Conservation (phyloP, 2,888 invertebrate genomes). For the Tipula unca region DNA sequence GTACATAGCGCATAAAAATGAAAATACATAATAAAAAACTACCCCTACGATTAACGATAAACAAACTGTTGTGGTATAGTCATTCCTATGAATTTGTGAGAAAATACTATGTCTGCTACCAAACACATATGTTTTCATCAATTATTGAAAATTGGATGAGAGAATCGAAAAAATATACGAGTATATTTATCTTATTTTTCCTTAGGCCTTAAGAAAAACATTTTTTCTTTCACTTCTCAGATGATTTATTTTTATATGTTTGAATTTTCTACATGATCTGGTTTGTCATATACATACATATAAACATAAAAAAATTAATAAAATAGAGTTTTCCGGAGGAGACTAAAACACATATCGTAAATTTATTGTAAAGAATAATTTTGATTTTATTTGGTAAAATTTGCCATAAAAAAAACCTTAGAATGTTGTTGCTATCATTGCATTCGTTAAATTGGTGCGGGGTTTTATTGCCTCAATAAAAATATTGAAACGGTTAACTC, state of each 20-base stretch:
- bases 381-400: background rate
- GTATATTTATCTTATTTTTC: background rate
- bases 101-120: background rate
- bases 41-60: background rate
- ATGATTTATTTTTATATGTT: background rate
- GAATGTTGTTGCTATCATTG: background rate
- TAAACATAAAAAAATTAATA: background rate
- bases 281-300: background rate
- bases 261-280: background rate
- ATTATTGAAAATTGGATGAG: background rate
- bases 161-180: background rate
- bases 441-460: background rate
- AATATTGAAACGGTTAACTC: background rate
- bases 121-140: background rate
- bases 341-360: background rate
- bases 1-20: background rate
- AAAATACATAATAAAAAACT: background rate
- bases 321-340: background rate
- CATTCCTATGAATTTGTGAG: background rate
- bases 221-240: background rate
- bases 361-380: background rate
- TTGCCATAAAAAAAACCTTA: background rate
- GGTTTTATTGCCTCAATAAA: background rate
- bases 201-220: background rate
- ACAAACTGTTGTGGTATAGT: background rate